Evolutionary conservation across 2,888 invertebrate genomes (phyloP).

Genomic region (Pachydiplax longipennis): DNA sequence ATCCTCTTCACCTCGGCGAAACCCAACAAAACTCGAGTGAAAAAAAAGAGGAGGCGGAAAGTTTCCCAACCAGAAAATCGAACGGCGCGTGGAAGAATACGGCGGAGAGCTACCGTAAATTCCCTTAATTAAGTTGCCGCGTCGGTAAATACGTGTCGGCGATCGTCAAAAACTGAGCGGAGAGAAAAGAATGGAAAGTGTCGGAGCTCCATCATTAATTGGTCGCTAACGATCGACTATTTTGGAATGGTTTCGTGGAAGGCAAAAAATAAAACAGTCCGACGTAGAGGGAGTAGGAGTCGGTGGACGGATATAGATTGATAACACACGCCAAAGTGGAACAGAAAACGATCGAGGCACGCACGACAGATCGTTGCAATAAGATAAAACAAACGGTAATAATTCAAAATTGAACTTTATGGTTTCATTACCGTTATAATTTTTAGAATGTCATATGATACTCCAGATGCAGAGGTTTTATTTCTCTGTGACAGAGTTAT

Average conservation of each 20-base stretch:
- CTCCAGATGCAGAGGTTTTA: too few relatives aligned
- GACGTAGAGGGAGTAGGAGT: not conserved
- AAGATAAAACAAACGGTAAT: too few relatives aligned
- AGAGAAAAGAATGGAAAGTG: not conserved
- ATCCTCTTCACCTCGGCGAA: not conserved
- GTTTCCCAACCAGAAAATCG: not conserved
- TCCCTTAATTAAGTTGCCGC: not conserved
- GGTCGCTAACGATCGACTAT: slow-evolving; percentile 9
- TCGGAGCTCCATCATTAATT: not conserved
- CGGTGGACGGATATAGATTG: not conserved
- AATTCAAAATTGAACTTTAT: too few relatives aligned
- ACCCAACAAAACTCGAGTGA: not conserved
- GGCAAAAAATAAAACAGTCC: not conserved
- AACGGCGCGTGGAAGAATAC: not conserved
- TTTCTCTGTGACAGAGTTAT: too few relatives aligned
- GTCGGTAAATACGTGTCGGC: not conserved
- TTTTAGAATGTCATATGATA: too few relatives aligned
- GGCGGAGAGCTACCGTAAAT: not conserved
- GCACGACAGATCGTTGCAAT: not conserved
- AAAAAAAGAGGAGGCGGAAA: not conserved
- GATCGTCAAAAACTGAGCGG: not conserved
- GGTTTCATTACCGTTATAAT: too few relatives aligned
- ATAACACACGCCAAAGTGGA: not conserved
- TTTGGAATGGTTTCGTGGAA: not conserved
- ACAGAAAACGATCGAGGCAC: not conserved